Conservation (phyloP, 2,888 invertebrate genomes). For the Xanthia icteritia region DNA sequence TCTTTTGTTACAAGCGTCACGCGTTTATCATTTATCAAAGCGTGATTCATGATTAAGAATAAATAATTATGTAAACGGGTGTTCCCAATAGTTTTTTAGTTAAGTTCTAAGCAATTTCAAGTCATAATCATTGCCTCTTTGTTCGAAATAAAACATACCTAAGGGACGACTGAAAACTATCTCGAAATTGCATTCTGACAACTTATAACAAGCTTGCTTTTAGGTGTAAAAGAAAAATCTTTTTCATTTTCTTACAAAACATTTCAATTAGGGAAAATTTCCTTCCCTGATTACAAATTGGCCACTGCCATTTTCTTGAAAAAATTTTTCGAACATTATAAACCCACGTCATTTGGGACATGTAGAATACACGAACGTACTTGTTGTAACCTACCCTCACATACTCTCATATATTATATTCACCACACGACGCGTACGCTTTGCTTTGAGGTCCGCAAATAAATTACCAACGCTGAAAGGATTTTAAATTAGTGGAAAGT, state of each 20-base stretch:
- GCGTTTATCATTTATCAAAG: conserved; percentile 9
- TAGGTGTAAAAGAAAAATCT: background rate
- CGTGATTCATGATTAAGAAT: conserved; percentile 11
- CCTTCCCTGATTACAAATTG: background rate
- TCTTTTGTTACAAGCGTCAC: background rate
- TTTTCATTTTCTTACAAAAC: background rate
- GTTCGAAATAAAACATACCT: background rate
- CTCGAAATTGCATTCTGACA: background rate
- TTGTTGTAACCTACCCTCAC: background rate
- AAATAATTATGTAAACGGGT: background rate
- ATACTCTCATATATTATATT: conserved; percentile 5
- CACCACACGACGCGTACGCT: background rate
- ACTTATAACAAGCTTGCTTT: background rate
- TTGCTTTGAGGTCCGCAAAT: conserved; percentile 31
- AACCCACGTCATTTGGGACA: background rate
- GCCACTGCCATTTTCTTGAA: background rate
- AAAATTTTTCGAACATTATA: background rate
- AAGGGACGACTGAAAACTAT: background rate
- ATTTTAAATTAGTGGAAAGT: conserved; percentile 51
- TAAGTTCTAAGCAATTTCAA: background rate
- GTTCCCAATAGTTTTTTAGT: conserved; percentile 2
- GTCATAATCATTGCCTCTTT: background rate
- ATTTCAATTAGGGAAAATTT: conserved; percentile 24
- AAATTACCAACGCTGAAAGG: conserved; percentile 37
- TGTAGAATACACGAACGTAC: conserved; percentile 7